Conservation (phyloP, 2,797 vertebrate species). For the Vultur gryphus region DNA sequence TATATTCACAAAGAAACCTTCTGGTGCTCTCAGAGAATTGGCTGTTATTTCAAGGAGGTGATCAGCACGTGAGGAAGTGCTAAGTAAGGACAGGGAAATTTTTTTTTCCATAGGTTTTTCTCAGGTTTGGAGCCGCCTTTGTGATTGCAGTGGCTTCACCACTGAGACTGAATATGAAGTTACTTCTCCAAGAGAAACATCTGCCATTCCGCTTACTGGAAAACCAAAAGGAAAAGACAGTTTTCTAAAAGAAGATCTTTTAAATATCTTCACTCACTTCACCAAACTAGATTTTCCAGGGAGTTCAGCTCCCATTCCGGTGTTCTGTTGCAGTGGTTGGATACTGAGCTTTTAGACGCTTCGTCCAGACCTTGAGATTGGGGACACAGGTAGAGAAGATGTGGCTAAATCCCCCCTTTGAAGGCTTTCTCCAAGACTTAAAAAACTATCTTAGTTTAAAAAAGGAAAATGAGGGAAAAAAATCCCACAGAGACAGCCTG, state of each 20-base stretch:
- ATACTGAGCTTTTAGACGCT: background rate
- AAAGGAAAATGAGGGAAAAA: slow-evolving; percentile 41
- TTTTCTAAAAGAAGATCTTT: background rate
- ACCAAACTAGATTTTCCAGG: background rate
- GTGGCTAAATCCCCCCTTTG: slow-evolving; percentile 10
- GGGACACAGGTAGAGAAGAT: background rate
- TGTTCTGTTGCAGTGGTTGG: background rate
- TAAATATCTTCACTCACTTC: background rate
- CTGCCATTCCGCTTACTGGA: background rate
- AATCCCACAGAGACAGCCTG: slow-evolving; percentile 42
- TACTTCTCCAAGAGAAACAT: background rate
- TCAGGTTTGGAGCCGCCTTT: background rate
- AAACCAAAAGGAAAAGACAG: background rate
- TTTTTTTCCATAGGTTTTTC: background rate
- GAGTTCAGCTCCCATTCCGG: background rate
- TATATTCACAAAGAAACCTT: background rate
- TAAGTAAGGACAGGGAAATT: background rate
- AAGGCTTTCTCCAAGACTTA: slow-evolving; percentile 49
- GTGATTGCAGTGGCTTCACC: background rate
- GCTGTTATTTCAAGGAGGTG: background rate
- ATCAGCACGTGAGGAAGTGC: background rate
- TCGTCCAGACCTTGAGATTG: background rate
- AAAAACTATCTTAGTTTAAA: slow-evolving; percentile 23
- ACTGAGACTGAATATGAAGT: background rate
- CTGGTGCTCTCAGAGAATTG: background rate